Percentiles rank a stretch among this genome's conserved stretches.
phyloP scores from a whole-genome alignment of 2,113 vertebrate genomes.

The Tyrannus savana region DNA sequence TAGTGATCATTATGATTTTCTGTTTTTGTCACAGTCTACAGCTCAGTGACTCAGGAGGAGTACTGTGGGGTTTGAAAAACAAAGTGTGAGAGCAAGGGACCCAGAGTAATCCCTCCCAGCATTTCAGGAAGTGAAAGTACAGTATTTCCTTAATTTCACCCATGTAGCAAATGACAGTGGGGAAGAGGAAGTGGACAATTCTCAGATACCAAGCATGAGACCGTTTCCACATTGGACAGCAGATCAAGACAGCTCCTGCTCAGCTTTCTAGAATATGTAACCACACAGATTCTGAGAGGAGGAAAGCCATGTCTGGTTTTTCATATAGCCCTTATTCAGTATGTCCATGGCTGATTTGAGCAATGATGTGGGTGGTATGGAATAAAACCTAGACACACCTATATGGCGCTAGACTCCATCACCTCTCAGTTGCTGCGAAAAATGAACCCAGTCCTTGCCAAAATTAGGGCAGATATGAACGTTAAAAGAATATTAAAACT shows the following conservation, averaged over 20 bases:
- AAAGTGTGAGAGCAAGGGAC: fast-evolving
- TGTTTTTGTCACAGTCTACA: neutral
- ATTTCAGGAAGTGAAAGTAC: neutral
- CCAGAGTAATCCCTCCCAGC: neutral
- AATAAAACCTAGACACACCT: neutral
- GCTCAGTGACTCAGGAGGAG: neutral
- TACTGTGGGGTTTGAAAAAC: neutral
- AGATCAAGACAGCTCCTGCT: neutral
- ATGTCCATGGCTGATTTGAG: neutral
- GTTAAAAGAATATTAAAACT: neutral
- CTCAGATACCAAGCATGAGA: neutral
- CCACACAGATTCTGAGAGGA: neutral
- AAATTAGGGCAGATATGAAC: neutral
- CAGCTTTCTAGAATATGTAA: neutral
- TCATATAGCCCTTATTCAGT: neutral
- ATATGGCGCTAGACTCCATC: neutral
- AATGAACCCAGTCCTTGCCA: neutral
- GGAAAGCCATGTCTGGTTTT: neutral
- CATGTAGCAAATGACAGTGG: neutral
- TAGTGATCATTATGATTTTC: neutral
- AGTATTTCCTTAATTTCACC: neutral
- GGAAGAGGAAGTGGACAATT: neutral
- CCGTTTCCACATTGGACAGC: fast-evolving
- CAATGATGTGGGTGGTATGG: neutral
- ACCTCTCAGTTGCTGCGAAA: neutral